Evolutionary conservation across 2,797 vertebrate genomes (phyloP).

Genomic region (Psittacula derbiana): DNA sequence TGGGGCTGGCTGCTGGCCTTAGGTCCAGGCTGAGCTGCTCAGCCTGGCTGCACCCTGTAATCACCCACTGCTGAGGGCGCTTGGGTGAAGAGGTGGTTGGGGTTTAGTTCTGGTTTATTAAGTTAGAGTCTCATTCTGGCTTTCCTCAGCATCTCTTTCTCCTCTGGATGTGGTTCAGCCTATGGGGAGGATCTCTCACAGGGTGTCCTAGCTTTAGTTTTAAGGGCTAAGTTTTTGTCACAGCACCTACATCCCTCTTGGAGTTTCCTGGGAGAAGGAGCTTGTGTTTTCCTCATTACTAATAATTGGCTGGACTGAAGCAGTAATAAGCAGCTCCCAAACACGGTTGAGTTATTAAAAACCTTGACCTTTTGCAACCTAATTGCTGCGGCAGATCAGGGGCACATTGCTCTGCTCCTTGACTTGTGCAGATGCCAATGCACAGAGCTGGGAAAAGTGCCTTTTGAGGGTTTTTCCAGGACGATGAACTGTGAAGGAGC

Average conservation of each 20-base stretch:
- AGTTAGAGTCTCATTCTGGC: background rate
- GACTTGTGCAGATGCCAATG: background rate
- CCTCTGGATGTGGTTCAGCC: conserved; percentile 4
- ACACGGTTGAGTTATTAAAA: conserved; percentile 16
- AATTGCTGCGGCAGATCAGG: conserved; percentile 24
- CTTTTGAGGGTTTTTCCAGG: background rate
- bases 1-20: background rate
- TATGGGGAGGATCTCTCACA: background rate
- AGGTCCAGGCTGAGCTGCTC: background rate
- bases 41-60: background rate
- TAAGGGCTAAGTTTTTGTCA: background rate
- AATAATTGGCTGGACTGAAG: conserved; percentile 36
- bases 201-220: background rate
- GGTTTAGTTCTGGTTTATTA: background rate
- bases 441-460: background rate
- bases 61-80: background rate
- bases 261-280: background rate
- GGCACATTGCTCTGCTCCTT: conserved; percentile 21
- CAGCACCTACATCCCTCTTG: background rate
- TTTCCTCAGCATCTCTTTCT: conserved; percentile 3
- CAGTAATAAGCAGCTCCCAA: conserved; percentile 45
- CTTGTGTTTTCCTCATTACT: conserved; percentile 26
- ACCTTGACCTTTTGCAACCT: conserved; percentile 43
- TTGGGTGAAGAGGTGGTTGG: background rate
- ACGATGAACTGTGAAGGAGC: background rate